A percentile compares a stretch with the other conserved stretches of the same genome.
Conservation (phyloP, 2,888 invertebrate genomes). For the Phalera bucephala region DNA sequence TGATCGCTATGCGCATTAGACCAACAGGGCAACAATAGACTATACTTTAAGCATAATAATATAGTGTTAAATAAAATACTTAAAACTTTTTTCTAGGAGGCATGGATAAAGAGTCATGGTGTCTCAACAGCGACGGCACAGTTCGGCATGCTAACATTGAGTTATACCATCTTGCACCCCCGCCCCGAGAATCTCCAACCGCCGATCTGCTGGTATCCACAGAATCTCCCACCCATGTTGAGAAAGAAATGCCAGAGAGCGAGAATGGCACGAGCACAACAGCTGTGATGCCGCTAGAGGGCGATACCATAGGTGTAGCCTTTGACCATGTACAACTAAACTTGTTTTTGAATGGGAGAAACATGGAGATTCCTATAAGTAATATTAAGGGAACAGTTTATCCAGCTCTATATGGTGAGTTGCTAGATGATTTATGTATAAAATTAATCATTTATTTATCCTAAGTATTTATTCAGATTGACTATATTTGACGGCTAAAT, state of each 20-base stretch:
- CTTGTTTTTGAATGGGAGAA: constrained; percentile 96
- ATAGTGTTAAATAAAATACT: too few species aligned
- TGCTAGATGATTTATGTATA: constrained; percentile 1
- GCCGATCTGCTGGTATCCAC: constrained; percentile 69
- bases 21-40: too few species aligned
- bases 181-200: constrained; percentile 67
- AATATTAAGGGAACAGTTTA: constrained; percentile 95
- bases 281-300: constrained; percentile 89
- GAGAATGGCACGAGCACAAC: constrained; percentile 45
- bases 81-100: constrained; percentile 90
- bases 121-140: constrained; percentile 94
- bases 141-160: constrained; percentile 93
- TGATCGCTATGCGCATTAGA: too few species aligned
- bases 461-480: too few species aligned
- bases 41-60: too few species aligned
- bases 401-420: constrained; percentile 95
- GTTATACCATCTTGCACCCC: constrained; percentile 84
- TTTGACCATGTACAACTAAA: constrained; percentile 98
- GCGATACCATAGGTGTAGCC: constrained; percentile 96
- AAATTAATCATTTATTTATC: too few species aligned
- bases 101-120: constrained; percentile 95
- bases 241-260: constrained; percentile 55
- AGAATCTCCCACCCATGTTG: constrained; percentile 51
- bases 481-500: too few species aligned
- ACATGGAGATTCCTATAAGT: constrained; percentile 91